A percentile compares a stretch with the other conserved stretches of the same genome.
phyloP scores from a whole-genome alignment of 1,140 invertebrate genomes.

The Papilio xuthus region DNA sequence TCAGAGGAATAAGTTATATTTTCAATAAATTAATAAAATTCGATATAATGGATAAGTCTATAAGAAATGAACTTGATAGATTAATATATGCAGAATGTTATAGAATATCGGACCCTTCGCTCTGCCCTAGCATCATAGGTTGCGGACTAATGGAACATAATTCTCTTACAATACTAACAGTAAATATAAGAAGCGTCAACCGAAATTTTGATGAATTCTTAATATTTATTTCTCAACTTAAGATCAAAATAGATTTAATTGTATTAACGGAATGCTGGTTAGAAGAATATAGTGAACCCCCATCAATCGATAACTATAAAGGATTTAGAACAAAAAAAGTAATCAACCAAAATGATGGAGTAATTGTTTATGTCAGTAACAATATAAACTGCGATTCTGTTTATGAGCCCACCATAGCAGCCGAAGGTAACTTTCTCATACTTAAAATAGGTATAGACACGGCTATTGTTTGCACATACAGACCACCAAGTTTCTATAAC shows the following conservation, averaged over 20 bases:
- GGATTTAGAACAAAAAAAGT: background rate
- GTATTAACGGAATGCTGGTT: background rate
- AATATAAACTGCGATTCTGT: background rate
- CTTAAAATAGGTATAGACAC: background rate
- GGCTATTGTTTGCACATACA: background rate
- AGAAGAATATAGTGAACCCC: background rate
- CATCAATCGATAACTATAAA: background rate
- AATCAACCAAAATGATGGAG: constrained; percentile 17
- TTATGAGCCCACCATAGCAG: background rate
- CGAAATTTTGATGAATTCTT: background rate
- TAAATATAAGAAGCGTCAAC: background rate
- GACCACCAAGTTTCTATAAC: constrained; percentile 11
- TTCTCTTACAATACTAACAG: background rate
- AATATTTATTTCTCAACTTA: background rate
- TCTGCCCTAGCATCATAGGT: background rate
- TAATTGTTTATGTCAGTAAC: background rate
- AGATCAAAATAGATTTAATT: background rate
- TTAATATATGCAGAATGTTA: too few relatives aligned
- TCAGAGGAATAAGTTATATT: background rate
- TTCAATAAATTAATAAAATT: background rate
- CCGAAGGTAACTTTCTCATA: constrained; percentile 8
- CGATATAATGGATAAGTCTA: background rate
- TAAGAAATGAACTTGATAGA: too few relatives aligned
- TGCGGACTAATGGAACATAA: background rate
- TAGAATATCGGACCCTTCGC: background rate